These are phyloP conservation scores for Pseudomugil gertrudae DNA, from an alignment of 2,797 vertebrate genomes.

Conservation along the genomic window DNA sequence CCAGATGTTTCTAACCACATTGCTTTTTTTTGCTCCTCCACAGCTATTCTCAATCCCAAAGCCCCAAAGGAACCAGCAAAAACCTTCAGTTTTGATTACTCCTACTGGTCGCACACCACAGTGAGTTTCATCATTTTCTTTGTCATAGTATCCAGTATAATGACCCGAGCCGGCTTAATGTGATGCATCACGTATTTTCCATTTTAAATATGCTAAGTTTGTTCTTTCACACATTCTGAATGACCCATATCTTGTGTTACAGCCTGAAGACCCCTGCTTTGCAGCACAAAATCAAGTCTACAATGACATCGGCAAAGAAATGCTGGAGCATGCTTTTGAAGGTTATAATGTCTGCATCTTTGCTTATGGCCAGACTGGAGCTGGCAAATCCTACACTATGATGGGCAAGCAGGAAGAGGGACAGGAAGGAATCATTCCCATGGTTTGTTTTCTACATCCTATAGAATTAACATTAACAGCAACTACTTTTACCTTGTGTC, in stretches of 20 bases:
- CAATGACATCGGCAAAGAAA: slow-evolving; percentile 99
- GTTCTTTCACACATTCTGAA: background rate
- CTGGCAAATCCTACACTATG: slow-evolving; percentile 99
- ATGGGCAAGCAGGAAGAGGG: slow-evolving; percentile 99
- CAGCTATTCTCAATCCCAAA: slow-evolving; percentile 97
- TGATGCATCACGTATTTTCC: background rate
- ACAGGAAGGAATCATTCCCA: slow-evolving; percentile 98
- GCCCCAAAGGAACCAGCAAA: slow-evolving; percentile 97
- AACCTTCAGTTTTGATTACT: slow-evolving; percentile 98
- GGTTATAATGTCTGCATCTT: slow-evolving; percentile 99
- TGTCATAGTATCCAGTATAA: background rate
- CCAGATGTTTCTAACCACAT: slow-evolving; percentile 19
- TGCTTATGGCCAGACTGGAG: slow-evolving; percentile 97
- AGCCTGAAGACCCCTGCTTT: slow-evolving; percentile 94
- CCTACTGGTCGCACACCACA: slow-evolving; percentile 98
- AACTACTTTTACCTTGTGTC: background rate
- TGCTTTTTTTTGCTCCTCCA: slow-evolving; percentile 39
- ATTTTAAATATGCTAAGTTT: background rate
- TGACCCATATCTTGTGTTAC: slow-evolving; percentile 16
- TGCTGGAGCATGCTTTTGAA: slow-evolving; percentile 96
- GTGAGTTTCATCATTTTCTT: slow-evolving; percentile 78
- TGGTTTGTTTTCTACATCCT: slow-evolving; percentile 78
- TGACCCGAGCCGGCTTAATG: background rate
- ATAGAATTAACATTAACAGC: slow-evolving; percentile 1
- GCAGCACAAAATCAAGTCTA: slow-evolving; percentile 94